phyloP scores from a whole-genome alignment of 2,888 invertebrate species.

The Zaprionus obscuricornis region DNA sequence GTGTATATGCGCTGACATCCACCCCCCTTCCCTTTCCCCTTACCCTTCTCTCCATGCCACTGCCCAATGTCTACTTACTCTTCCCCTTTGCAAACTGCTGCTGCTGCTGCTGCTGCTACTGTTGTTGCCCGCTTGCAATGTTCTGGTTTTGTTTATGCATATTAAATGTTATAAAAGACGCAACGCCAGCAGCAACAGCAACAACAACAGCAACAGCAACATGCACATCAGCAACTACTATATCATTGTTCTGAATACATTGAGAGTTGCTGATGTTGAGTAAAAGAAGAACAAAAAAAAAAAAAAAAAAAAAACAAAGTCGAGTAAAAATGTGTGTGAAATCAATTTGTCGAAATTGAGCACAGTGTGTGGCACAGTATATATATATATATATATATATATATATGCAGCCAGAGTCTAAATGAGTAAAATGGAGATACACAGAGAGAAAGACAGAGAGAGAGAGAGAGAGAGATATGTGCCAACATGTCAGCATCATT shows the following conservation, averaged over 20 bases:
- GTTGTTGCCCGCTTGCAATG: neutral
- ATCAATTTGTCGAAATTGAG: conserved; percentile 74
- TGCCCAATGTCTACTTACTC: neutral
- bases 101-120: neutral
- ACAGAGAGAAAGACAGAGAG: neutral
- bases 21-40: too few species aligned
- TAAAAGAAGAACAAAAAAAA: neutral
- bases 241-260: conserved; percentile 28
- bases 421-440: neutral
- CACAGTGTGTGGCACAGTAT: conserved; percentile 19
- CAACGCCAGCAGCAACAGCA: conserved; percentile 56
- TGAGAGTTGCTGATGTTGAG: conserved; percentile 7
- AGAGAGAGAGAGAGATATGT: conserved; percentile 42
- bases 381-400: too few species aligned
- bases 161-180: conserved; percentile 69
- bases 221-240: conserved; percentile 5
- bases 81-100: neutral
- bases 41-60: neutral
- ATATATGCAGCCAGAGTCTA: neutral
- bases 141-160: conserved; percentile 68
- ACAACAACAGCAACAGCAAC: conserved; percentile 28
- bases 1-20: too few species aligned
- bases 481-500: conserved; percentile 60
- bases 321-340: conserved; percentile 65
- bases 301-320: conserved; percentile 11